phyloP scores from a whole-genome alignment of 2,113 vertebrate species.

The Calyptomena viridis region DNA sequence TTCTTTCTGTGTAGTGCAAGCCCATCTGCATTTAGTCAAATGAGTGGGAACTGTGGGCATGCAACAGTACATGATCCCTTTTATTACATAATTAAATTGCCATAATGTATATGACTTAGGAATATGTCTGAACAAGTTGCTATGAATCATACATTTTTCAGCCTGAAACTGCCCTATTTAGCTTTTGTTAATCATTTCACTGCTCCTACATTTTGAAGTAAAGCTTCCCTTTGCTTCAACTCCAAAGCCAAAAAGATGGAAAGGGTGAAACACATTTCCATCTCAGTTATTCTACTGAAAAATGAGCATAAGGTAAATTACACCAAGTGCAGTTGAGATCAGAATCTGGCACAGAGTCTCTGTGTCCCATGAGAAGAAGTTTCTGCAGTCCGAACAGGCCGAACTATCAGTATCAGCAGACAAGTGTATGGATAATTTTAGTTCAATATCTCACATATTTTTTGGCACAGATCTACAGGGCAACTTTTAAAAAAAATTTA shows the following conservation, averaged over 20 bases:
- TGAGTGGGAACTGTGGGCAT: slow-evolving; percentile 20
- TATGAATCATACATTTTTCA: slow-evolving; percentile 49
- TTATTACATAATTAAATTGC: slow-evolving; percentile 61
- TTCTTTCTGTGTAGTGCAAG: neutral
- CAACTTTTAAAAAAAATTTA: neutral
- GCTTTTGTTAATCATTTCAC: slow-evolving; percentile 20
- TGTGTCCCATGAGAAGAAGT: neutral
- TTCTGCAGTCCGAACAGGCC: neutral
- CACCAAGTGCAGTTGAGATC: neutral
- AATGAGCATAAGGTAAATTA: neutral
- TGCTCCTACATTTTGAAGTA: neutral
- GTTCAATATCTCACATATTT: neutral
- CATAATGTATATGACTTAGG: slow-evolving; percentile 26
- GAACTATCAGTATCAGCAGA: neutral
- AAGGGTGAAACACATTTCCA: neutral
- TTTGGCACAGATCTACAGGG: neutral
- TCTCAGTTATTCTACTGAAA: neutral
- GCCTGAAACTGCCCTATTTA: slow-evolving; percentile 37
- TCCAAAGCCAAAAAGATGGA: neutral
- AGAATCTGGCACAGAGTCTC: slow-evolving; percentile 8
- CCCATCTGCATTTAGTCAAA: neutral
- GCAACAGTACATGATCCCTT: slow-evolving; percentile 31
- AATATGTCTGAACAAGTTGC: slow-evolving; percentile 46
- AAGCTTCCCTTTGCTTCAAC: neutral
- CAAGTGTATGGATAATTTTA: neutral